Base-by-base conservation (phyloP, 30 jellyfish, hydroid and myxozoan genomes). In the Hydractinia echinata region DNA sequence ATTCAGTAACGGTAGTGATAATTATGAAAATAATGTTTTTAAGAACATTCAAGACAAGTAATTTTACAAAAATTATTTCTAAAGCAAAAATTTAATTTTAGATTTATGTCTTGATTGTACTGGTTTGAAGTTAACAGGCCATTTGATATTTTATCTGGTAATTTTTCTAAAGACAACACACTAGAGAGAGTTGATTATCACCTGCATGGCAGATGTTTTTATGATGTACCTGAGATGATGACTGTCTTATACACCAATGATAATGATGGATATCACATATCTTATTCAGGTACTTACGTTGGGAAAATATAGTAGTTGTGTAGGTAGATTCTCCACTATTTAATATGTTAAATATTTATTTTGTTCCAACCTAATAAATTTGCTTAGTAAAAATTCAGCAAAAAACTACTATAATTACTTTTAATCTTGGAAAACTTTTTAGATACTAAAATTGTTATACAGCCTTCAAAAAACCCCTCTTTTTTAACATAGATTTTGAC, bases 191-290 rank as follows among this genome's bases (percentile, higher is more conserved):
- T 53, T 8, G 49, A 71, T 19, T 55, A 21, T 52, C 86, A 90
- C 54, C 48, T 90, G 70, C 95, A 90, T 56, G 91, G 95, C 15
- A 55, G 95, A 51, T 81, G 54, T 64, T 90, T 11, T 82, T 85
- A 61, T 76, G 97, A 90, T 79, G 90, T 90, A 3, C 97, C 97
- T 4, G 97, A 90, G 67, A 73, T 90, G 51, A 90, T 76, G 82
- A 90, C 97, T 8, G 76, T 85, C 14, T 9, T 90, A 39, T 53
- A 76, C 39, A 84, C 89, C 13, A 49, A 67, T 53, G 48, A 54
- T 73, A 21, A 72, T 13, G 76, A 79, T 51, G 95, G 92, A 4
- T 82, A 79, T 51, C 97, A 89, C 77, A 72, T 89, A 61, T 92
- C 92, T 10, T 89, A 84, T 76, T 72, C 80, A 71, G 96, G 95